phyloP scores from a whole-genome alignment of 2,797 vertebrate species.

The Dendrocincla fuliginosa region DNA sequence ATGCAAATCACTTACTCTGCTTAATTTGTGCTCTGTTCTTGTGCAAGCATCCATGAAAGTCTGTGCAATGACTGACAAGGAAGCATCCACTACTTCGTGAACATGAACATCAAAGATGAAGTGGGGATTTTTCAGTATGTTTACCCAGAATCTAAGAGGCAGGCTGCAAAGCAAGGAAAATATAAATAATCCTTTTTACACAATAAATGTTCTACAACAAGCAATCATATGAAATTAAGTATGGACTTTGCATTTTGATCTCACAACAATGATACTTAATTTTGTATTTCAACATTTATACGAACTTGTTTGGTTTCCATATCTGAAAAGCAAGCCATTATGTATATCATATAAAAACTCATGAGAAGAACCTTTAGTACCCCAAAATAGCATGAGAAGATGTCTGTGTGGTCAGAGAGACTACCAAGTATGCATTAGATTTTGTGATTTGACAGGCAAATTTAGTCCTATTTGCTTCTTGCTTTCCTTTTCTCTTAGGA shows the following conservation, averaged over 20 bases:
- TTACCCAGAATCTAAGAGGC: conserved; percentile 97
- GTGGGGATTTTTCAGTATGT: conserved; percentile 98
- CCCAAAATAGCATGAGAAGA: not conserved
- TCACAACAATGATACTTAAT: not conserved
- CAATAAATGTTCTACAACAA: not conserved
- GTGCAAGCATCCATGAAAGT: conserved; percentile 99
- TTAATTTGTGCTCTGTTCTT: conserved; percentile 98
- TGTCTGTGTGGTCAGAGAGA: not conserved
- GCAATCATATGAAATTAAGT: not conserved
- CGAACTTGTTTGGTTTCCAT: not conserved
- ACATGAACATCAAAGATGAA: conserved; percentile 98
- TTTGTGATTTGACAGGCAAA: not conserved
- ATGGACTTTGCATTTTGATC: not conserved
- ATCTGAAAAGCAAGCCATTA: not conserved
- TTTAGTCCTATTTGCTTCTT: not conserved
- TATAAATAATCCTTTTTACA: not conserved
- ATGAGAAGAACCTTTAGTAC: not conserved
- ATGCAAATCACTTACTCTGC: conserved; percentile 86
- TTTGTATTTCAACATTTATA: not conserved
- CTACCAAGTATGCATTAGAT: not conserved
- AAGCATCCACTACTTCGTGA: conserved; percentile 95
- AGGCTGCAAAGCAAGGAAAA: conserved; percentile 79
- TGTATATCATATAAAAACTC: not conserved
- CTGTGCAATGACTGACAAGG: conserved; percentile 98
- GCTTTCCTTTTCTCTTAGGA: not conserved